Evolutionary conservation across 1,140 invertebrate species (phyloP).

Genomic region (Drosophila navojoa): DNA sequence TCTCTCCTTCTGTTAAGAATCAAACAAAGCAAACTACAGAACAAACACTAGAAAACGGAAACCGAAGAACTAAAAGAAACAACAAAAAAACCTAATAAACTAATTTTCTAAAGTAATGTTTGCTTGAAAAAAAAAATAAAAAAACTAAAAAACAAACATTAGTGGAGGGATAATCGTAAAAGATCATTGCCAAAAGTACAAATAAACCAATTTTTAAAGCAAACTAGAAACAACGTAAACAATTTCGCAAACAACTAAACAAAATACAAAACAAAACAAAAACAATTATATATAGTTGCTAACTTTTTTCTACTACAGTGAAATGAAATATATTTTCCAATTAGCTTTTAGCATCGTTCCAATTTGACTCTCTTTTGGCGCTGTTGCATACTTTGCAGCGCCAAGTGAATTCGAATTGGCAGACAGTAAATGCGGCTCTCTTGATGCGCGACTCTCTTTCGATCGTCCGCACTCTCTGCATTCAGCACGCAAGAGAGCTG

Average conservation of each 20-base stretch:
- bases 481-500: constrained; percentile 18
- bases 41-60: constrained; percentile 50
- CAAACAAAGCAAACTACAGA: constrained; percentile 64
- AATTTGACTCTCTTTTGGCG: constrained; percentile 66
- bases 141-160: constrained; percentile 35
- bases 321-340: constrained; percentile 33
- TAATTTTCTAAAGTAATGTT: constrained; percentile 58
- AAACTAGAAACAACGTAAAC: constrained; percentile 73
- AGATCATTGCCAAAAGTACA: constrained; percentile 83
- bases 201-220: constrained; percentile 80
- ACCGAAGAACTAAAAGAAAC: constrained; percentile 40
- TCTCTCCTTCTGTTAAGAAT: constrained; percentile 40
- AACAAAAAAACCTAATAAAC: constrained; percentile 36
- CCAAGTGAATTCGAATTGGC: constrained; percentile 66
- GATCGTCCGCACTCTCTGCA: background rate
- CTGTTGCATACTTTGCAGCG: constrained; percentile 46
- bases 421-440: constrained; percentile 29
- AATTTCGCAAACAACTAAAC: constrained; percentile 69
- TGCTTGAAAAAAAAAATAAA: constrained; percentile 48
- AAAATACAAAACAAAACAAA: constrained; percentile 37
- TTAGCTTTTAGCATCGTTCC: constrained; percentile 25
- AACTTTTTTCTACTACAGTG: constrained; percentile 66
- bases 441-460: constrained; percentile 2
- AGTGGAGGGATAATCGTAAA: constrained; percentile 55
- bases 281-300: constrained; percentile 64